Conservation (phyloP, 1,140 invertebrate species). For the Scaptomyza graminum region DNA sequence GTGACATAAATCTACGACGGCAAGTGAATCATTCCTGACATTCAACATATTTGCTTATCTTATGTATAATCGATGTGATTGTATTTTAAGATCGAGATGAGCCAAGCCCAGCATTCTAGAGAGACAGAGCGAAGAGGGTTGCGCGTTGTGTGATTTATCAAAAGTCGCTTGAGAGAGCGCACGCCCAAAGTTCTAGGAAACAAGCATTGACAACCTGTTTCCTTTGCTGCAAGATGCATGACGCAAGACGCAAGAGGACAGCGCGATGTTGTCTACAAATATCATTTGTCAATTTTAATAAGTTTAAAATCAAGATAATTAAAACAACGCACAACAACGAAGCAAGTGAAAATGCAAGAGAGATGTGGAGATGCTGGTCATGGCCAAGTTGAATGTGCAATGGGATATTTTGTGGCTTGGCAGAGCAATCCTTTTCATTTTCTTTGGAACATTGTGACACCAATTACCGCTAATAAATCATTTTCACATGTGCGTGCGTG, state of each 20-base stretch:
- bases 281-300: constrained; percentile 82
- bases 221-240: constrained; percentile 18
- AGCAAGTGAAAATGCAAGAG: neutral
- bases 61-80: constrained; percentile 26
- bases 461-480: constrained; percentile 82
- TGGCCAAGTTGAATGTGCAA: constrained; percentile 3
- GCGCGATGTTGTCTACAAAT: constrained; percentile 69
- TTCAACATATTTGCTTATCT: constrained; percentile 10
- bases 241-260: constrained; percentile 18
- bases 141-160: constrained; percentile 63
- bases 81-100: constrained; percentile 2
- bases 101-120: constrained; percentile 30
- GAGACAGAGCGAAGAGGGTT: neutral
- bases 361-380: constrained; percentile 1
- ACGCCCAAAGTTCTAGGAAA: constrained; percentile 61
- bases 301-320: constrained; percentile 82
- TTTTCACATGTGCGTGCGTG: constrained; percentile 72
- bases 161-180: constrained; percentile 28
- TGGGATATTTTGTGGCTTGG: constrained; percentile 5
- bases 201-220: constrained; percentile 73
- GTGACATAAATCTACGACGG: neutral
- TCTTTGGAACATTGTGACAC: constrained; percentile 79
- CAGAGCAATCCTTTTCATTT: constrained; percentile 72
- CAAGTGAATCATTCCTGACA: neutral
- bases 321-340: constrained; percentile 51